Evolutionary conservation across 2,113 vertebrate species (phyloP).

Genomic region (Podarcis raffonei): DNA sequence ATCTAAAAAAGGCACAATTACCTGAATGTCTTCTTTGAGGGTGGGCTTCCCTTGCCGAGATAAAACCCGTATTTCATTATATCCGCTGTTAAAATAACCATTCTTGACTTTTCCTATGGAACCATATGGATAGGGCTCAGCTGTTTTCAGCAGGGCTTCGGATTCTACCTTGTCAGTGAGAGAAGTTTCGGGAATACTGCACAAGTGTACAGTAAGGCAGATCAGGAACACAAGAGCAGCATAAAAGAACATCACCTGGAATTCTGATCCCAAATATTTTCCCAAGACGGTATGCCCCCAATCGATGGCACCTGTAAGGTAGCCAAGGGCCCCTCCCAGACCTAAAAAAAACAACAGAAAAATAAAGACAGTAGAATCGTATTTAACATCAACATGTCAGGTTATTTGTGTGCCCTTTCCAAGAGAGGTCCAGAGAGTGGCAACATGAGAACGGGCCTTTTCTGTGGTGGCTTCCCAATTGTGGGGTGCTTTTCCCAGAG

Average conservation of each 20-base stretch:
- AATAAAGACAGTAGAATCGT: constrained; percentile 22
- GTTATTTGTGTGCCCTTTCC: background rate
- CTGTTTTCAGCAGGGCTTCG: constrained; percentile 56
- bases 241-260: constrained; percentile 96
- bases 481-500: no score
- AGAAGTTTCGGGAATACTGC: constrained; percentile 90
- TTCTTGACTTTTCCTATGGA: constrained; percentile 75
- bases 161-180: constrained; percentile 62
- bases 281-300: constrained; percentile 88
- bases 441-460: no score
- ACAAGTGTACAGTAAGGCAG: constrained; percentile 86
- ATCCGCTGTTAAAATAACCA: constrained; percentile 52
- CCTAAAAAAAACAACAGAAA: constrained; percentile 72
- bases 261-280: constrained; percentile 86
- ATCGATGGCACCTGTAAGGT: constrained; percentile 92
- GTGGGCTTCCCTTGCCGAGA: constrained; percentile 66
- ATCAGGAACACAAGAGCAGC: constrained; percentile 83
- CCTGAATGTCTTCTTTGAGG: constrained; percentile 71
- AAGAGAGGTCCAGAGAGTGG: background rate
- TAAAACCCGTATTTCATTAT: constrained; percentile 66
- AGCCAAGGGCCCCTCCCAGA: constrained; percentile 92
- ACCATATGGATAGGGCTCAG: constrained; percentile 75
- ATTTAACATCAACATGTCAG: background rate
- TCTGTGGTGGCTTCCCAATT: no score
- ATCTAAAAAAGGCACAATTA: constrained; percentile 46